Conservation (phyloP, 2,888 invertebrate species). For the Apotomis capreana region DNA sequence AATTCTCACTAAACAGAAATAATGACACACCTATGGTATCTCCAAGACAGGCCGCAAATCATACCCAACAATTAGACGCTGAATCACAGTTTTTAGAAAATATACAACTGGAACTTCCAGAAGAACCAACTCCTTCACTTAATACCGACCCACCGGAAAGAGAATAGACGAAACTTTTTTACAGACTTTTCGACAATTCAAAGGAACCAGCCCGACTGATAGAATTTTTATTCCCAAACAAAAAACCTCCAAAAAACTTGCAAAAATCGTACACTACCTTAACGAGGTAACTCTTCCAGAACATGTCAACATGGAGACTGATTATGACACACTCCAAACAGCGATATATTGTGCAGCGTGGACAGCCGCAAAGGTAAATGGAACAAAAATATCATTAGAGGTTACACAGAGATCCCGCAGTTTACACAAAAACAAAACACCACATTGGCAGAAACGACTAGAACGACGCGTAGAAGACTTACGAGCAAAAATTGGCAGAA, state of each 20-base stretch:
- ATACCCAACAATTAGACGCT: conserved; percentile 3
- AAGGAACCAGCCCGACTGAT: too few relatives aligned
- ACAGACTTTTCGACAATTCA: conserved; percentile 11
- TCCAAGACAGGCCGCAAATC: background rate
- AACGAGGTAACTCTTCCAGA: conserved; percentile 31
- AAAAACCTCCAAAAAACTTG: too few relatives aligned
- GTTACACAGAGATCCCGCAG: background rate
- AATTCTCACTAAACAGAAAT: conserved; percentile 2
- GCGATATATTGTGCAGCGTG: conserved; percentile 40
- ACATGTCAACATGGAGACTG: conserved; percentile 6
- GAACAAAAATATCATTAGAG: conserved; percentile 16
- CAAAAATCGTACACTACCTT: conserved; percentile 35
- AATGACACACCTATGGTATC: background rate
- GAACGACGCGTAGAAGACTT: conserved; percentile 34
- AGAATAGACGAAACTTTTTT: conserved; percentile 29
- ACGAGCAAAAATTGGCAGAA: conserved; percentile 38
- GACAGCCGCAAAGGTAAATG: conserved; percentile 33
- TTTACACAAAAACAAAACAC: conserved; percentile 4
- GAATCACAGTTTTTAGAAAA: background rate
- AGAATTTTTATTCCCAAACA: too few relatives aligned
- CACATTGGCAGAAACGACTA: conserved; percentile 41
- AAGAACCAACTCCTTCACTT: background rate
- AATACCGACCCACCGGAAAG: background rate
- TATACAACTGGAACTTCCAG: background rate
- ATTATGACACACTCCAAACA: conserved; percentile 29